Evolutionary conservation across 2,888 invertebrate genomes (phyloP).

Genomic region (Gibbula magus): DNA sequence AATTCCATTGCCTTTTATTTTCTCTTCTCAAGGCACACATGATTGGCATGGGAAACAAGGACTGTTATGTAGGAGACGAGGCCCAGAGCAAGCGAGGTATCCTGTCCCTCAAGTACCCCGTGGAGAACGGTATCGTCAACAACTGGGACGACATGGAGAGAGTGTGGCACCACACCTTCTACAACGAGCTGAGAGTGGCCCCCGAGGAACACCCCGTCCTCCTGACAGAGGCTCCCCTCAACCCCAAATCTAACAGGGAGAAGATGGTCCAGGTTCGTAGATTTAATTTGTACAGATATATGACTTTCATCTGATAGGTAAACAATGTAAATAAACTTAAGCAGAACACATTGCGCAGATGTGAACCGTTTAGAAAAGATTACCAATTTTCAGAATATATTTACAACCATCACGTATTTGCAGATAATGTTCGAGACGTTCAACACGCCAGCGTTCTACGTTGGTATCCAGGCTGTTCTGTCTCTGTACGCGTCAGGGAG

Average conservation of each 20-base stretch:
- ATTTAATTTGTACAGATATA: not conserved
- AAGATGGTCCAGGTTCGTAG: slow-evolving; percentile 12
- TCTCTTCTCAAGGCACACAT: slow-evolving; percentile 78
- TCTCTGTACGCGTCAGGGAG: slow-evolving; percentile 77
- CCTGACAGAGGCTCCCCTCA: slow-evolving; percentile 90
- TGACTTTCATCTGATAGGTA: not conserved
- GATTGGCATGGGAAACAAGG: slow-evolving; percentile 94
- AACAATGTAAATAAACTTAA: too few relatives aligned
- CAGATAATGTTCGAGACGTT: slow-evolving; percentile 54
- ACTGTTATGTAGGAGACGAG: slow-evolving; percentile 67
- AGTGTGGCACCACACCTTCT: slow-evolving; percentile 35
- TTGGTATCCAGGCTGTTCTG: slow-evolving; percentile 63
- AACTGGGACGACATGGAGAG: slow-evolving; percentile 41
- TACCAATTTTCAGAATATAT: too few relatives aligned
- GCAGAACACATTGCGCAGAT: too few relatives aligned
- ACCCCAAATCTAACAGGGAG: slow-evolving; percentile 86
- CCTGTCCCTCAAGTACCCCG: slow-evolving; percentile 19
- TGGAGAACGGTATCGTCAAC: slow-evolving; percentile 35
- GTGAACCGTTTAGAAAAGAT: too few relatives aligned
- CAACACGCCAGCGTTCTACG: slow-evolving; percentile 61
- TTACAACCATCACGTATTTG: not conserved
- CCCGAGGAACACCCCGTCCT: slow-evolving; percentile 89
- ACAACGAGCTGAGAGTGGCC: slow-evolving; percentile 72
- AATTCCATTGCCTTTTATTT: too few relatives aligned
- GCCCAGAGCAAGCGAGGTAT: slow-evolving; percentile 48